Base-by-base conservation (phyloP, 2,797 vertebrate genomes). In the Onychomys leucogaster region DNA sequence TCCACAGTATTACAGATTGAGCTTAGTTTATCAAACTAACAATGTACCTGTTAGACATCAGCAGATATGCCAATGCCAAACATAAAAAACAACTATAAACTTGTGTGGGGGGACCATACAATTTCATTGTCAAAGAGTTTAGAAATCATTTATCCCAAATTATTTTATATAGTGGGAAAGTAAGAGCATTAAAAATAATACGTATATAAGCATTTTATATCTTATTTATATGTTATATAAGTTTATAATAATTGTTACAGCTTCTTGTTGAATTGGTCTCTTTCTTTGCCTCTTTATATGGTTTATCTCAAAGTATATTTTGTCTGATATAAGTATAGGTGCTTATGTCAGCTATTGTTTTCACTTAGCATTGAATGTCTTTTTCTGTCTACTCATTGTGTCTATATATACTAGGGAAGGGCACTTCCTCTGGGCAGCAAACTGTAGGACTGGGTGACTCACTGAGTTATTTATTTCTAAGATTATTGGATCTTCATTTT, bases 61-160 rank as follows among this genome's bases (percentile, higher is more conserved):
- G 80, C 14, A 82, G 12, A 37, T 82, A n/a, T 82, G 8, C 2
- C 23, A 86, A 69, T 69, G 46, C 21, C 34, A 52, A 55, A 86
- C 37, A 55, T 6, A 87, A 87, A 57, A 23, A 73, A 41, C 49
- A 87, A 41, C 1, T 29, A 41, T 55, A 37, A 37, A 71, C 13
- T 41, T 32, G 4, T 63, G 27, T 32, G 27, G 29, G 21, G 23
- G 13, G 34, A 41, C n/a, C 55, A 87, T 6, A 57, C 25, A 75
- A 89, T 46, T 37, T 14, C 34, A 86, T 6, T 91, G 69, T 23
- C 91, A 84, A 69, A 59, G 89, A 90, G 23, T 87, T 96, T 32
- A 80, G 55, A 67, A 77, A 91, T 93, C 7, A 32, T 59, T 41
- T 57, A 13, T 8, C 67, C 17, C 7, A 61, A 52, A 69, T 63